phyloP scores from a whole-genome alignment of 2,888 invertebrate genomes.

The Alentia gelatinosa region DNA sequence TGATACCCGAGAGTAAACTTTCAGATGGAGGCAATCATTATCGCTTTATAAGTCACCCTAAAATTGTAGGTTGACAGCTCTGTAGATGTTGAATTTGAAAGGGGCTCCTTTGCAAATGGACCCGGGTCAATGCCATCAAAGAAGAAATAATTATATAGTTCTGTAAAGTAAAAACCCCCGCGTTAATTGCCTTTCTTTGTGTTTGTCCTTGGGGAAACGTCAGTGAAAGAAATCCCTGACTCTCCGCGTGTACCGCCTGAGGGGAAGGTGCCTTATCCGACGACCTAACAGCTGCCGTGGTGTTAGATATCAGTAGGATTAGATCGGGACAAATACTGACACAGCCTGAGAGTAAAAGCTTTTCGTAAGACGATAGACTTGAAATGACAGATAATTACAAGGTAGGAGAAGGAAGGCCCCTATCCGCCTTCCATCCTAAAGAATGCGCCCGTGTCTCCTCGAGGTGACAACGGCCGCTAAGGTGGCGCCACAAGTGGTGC shows the following conservation, averaged over 20 bases:
- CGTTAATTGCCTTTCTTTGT: background rate
- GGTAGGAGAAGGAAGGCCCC: background rate
- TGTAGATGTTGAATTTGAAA: too few relatives aligned
- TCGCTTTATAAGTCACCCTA: background rate
- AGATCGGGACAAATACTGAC: background rate
- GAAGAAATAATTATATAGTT: background rate
- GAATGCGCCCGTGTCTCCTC: background rate
- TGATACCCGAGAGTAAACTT: background rate
- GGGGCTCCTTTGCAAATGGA: too few relatives aligned
- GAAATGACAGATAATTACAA: background rate
- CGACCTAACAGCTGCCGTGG: background rate
- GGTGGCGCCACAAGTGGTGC: too few relatives aligned
- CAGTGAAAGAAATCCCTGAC: too few relatives aligned
- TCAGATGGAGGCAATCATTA: background rate
- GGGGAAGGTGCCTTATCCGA: background rate
- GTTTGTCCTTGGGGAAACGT: background rate
- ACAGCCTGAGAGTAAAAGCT: background rate
- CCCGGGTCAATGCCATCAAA: too few relatives aligned
- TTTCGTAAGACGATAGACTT: slow-evolving; percentile 21
- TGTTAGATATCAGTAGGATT: slow-evolving; percentile 19
- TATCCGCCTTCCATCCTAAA: background rate
- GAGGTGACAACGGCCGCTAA: too few relatives aligned
- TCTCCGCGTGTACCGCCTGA: background rate
- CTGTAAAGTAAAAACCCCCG: background rate
- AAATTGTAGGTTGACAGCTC: background rate